Evolutionary conservation across 1,140 invertebrate species (phyloP).

Genomic region (Eupeodes corollae): DNA sequence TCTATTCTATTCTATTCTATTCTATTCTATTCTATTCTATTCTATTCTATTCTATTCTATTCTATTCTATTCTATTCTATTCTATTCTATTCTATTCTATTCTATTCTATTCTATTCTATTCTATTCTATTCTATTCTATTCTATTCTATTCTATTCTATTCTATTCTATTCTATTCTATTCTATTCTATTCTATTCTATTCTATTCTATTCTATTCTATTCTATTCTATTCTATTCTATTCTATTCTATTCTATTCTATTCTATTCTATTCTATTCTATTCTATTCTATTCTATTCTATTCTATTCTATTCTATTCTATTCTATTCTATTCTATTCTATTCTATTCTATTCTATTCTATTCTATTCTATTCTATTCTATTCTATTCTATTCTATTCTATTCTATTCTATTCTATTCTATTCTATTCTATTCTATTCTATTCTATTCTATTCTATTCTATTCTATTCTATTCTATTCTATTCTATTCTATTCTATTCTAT

Average conservation of each 20-base stretch:
- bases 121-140: background rate
- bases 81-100: background rate
- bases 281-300: background rate
- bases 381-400: background rate
- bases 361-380: background rate
- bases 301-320: background rate
- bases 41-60: slow-evolving; percentile 1
- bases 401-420: background rate
- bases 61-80: slow-evolving; percentile 1
- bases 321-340: background rate
- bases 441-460: background rate
- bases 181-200: background rate
- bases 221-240: background rate
- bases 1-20: background rate
- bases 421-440: too few species aligned
- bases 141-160: background rate
- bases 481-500: background rate
- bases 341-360: background rate
- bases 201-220: background rate
- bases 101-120: background rate
- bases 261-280: background rate
- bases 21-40: background rate
- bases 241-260: background rate
- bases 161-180: background rate
- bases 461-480: background rate